Percentiles rank a stretch among this genome's conserved stretches.
Conservation (phyloP, 2,113 vertebrate species). For the Electrona antarctica region DNA sequence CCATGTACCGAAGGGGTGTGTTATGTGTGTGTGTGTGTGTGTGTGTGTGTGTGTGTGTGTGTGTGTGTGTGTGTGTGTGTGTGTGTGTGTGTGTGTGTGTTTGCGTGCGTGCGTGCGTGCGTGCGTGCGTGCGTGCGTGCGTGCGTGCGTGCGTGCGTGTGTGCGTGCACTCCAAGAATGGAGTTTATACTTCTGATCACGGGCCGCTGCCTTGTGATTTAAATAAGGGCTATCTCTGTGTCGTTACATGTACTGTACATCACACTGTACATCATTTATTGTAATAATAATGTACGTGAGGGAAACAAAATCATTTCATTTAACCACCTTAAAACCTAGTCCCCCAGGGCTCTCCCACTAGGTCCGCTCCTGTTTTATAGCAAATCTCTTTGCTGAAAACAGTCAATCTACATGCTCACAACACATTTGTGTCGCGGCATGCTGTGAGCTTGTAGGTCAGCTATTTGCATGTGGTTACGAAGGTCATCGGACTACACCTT, state of each 20-base stretch:
- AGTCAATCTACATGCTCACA: too few relatives aligned
- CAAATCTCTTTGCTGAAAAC: too few relatives aligned
- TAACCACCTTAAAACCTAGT: neutral
- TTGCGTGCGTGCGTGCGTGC: neutral
- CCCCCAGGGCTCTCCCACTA: too few relatives aligned
- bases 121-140: slow-evolving; percentile 6
- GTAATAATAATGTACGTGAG: neutral
- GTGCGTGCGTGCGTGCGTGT: slow-evolving; percentile 8
- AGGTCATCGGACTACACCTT: too few relatives aligned
- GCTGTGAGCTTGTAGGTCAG: too few relatives aligned
- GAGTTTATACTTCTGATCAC: slow-evolving; percentile 73
- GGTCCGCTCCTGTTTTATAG: too few relatives aligned
- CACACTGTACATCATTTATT: neutral
- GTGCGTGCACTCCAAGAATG: slow-evolving; percentile 54
- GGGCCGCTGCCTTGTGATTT: slow-evolving; percentile 69
- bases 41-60: neutral
- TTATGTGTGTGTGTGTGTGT: too few relatives aligned
- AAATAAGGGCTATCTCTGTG: slow-evolving; percentile 74
- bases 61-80: neutral
- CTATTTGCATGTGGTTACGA: too few relatives aligned
- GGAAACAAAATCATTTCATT: neutral
- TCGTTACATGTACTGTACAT: slow-evolving; percentile 18
- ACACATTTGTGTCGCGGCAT: too few relatives aligned
- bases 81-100: neutral
- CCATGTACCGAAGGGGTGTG: neutral